These are phyloP conservation scores for Drosophila quadrilineata DNA, from an alignment of 1,140 invertebrate species.

Conservation along the genomic window DNA sequence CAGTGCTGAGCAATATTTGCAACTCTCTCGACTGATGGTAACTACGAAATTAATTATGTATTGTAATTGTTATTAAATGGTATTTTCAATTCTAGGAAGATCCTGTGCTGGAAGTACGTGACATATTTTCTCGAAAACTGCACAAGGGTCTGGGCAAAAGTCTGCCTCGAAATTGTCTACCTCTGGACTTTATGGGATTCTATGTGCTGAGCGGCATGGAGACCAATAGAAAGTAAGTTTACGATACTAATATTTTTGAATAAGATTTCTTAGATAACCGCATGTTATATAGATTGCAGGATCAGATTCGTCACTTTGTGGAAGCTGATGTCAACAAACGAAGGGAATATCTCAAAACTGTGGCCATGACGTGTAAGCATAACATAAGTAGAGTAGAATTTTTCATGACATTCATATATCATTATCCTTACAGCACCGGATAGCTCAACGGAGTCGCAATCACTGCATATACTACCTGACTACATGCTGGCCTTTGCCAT, in stretches of 20 bases:
- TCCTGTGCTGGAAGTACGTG: slow-evolving; percentile 91
- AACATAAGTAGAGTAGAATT: neutral
- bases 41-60: slow-evolving; percentile 65
- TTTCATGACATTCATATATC: neutral
- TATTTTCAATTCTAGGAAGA: slow-evolving; percentile 86
- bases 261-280: neutral
- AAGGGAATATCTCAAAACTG: slow-evolving; percentile 94
- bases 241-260: no score
- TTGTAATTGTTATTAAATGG: neutral
- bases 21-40: slow-evolving; percentile 93
- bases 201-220: slow-evolving; percentile 94
- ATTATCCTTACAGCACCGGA: slow-evolving; percentile 48
- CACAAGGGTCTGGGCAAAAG: slow-evolving; percentile 92
- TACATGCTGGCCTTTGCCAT: slow-evolving; percentile 98
- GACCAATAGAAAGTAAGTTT: slow-evolving; percentile 85
- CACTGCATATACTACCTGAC: slow-evolving; percentile 95
- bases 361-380: slow-evolving; percentile 83
- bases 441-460: slow-evolving; percentile 84
- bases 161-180: slow-evolving; percentile 93
- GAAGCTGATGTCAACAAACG: slow-evolving; percentile 91
- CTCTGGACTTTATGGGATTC: slow-evolving; percentile 98
- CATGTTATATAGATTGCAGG: slow-evolving; percentile 47
- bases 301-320: slow-evolving; percentile 68
- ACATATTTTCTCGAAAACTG: slow-evolving; percentile 94
- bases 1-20: slow-evolving; percentile 96